Evolutionary conservation across 1,140 invertebrate species (phyloP).

Genomic region (Orchesella cincta): DNA sequence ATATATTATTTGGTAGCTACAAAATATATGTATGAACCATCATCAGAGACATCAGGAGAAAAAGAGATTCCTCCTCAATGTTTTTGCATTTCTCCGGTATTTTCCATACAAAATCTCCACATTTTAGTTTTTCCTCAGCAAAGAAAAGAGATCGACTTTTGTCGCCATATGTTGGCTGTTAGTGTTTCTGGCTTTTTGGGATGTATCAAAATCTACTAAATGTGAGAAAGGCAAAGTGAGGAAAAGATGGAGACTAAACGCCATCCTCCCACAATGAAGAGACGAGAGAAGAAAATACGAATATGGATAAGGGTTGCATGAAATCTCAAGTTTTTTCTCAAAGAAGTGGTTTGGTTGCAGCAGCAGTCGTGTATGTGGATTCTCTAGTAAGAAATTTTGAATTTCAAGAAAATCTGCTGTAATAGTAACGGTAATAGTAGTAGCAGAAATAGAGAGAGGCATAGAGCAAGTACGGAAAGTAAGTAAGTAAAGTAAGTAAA

Average conservation of each 20-base stretch:
- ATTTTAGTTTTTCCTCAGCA: not conserved
- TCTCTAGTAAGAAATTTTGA: not conserved
- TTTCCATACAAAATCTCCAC: not conserved
- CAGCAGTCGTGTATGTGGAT: conserved; percentile 2
- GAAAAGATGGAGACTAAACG: conserved; percentile 28
- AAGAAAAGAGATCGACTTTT: conserved; percentile 29
- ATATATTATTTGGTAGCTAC: not conserved
- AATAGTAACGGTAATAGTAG: not conserved
- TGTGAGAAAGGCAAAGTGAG: not conserved
- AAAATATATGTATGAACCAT: not conserved
- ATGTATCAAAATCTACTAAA: conserved; percentile 8
- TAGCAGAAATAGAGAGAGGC: not conserved
- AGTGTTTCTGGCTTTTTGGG: conserved; percentile 28
- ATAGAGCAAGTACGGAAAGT: no score
- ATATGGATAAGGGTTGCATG: no score
- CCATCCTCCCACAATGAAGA: not conserved
- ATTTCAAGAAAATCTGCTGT: conserved; percentile 12
- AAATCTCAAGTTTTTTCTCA: conserved; percentile 6
- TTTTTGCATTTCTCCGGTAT: not conserved
- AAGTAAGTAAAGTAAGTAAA: not conserved
- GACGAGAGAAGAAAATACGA: not conserved
- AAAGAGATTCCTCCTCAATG: not conserved
- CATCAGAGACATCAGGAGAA: conserved; percentile 16
- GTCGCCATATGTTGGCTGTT: conserved; percentile 48
- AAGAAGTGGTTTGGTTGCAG: not conserved